Evolutionary conservation across 2,113 vertebrate genomes (phyloP).

Genomic region (Tragelaphus strepsiceros): DNA sequence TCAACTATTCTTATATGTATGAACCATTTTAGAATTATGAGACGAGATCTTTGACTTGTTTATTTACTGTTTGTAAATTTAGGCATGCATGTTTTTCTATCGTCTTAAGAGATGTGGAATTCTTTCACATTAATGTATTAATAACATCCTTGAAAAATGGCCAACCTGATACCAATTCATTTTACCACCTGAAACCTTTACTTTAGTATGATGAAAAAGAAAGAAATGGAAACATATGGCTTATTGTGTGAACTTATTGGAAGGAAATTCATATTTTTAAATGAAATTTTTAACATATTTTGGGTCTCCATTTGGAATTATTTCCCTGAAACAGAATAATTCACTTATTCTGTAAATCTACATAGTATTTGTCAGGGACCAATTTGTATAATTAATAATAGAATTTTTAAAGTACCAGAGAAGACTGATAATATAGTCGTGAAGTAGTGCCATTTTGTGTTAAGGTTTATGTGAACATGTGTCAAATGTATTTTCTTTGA

Average conservation of each 20-base stretch:
- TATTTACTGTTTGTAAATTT: not conserved
- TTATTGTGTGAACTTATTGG: not conserved
- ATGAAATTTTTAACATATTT: conserved; percentile 38
- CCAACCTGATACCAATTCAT: not conserved
- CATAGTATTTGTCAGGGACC: not conserved
- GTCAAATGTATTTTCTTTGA: not conserved
- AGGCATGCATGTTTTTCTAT: not conserved
- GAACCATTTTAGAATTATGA: not conserved
- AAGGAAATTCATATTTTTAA: conserved; percentile 30
- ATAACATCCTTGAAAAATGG: conserved; percentile 5
- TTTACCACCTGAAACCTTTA: not conserved
- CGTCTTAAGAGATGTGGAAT: not conserved
- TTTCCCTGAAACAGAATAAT: not conserved
- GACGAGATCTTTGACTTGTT: not conserved
- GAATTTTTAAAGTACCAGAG: not conserved
- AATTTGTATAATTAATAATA: conserved; percentile 15
- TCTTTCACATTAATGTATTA: conserved; percentile 20
- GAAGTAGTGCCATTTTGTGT: not conserved
- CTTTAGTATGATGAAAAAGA: not conserved
- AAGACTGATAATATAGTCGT: not conserved
- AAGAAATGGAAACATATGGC: not conserved
- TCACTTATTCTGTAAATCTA: not conserved
- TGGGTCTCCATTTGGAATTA: not conserved
- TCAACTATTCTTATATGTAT: not conserved
- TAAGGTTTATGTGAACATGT: conserved; percentile 17